A percentile compares a stretch with the other conserved stretches of the same genome.
Conservation (phyloP, 2,113 vertebrate species). For the Origma solitaria region DNA sequence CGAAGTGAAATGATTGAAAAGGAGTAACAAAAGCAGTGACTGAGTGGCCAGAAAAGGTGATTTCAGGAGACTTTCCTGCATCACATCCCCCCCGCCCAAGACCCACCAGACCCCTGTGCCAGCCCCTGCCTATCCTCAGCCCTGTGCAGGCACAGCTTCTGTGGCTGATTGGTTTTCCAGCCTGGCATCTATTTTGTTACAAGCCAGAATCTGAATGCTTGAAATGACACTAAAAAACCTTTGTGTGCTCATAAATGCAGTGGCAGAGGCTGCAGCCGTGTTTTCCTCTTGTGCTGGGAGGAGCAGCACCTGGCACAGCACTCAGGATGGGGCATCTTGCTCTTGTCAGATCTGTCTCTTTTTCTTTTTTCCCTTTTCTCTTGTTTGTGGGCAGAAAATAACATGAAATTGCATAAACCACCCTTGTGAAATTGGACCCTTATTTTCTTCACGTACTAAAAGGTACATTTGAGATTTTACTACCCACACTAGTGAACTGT, state of each 20-base stretch:
- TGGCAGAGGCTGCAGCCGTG: neutral
- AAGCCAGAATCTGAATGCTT: neutral
- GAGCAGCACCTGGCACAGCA: neutral
- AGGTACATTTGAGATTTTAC: neutral
- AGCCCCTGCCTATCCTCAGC: neutral
- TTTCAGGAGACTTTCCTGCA: neutral
- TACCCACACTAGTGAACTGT: neutral
- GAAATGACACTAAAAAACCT: neutral
- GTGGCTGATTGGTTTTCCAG: neutral
- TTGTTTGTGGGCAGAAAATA: neutral
- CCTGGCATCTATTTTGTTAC: neutral
- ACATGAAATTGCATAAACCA: neutral
- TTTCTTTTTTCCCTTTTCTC: neutral
- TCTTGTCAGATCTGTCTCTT: neutral
- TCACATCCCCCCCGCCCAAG: rapidly evolving
- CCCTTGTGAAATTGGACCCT: neutral
- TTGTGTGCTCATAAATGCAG: neutral
- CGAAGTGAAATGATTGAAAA: neutral
- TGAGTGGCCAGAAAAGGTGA: neutral
- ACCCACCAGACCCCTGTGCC: rapidly evolving
- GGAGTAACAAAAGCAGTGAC: neutral
- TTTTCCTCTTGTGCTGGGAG: neutral
- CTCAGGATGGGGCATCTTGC: neutral
- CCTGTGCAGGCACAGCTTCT: rapidly evolving
- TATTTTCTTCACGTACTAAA: neutral